Percentiles rank a stretch among this genome's conserved stretches.
These are phyloP conservation scores for Parnassius glacialis DNA, from an alignment of 2,888 invertebrate species.

Conservation along the genomic window DNA sequence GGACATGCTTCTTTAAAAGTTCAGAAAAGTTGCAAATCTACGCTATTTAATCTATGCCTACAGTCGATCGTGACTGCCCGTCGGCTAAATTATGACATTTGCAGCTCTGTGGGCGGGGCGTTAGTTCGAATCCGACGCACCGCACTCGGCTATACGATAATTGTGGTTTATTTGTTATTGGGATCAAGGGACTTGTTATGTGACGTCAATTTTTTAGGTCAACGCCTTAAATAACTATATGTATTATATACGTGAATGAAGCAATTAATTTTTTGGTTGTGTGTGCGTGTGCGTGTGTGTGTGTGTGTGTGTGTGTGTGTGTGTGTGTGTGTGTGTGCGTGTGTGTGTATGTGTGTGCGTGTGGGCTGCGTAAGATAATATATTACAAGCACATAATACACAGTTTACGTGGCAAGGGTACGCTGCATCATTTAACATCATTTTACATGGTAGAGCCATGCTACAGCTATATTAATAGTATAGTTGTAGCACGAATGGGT, in stretches of 20 bases:
- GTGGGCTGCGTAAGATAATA: no score
- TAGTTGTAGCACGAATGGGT: no score
- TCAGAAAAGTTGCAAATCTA: background rate
- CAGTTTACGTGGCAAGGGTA: no score
- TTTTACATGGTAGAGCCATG: no score
- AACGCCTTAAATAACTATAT: background rate
- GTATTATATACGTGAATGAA: background rate
- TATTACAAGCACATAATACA: no score
- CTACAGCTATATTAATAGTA: no score
- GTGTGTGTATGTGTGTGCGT: no score
- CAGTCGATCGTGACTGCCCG: constrained; percentile 3
- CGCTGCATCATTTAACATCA: no score
- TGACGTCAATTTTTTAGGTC: background rate
- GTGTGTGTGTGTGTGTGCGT: no score
- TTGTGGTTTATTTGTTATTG: constrained; percentile 5
- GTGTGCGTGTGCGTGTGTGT: no score
- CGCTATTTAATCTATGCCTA: background rate
- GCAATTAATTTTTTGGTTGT: background rate
- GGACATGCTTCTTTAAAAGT: no score
- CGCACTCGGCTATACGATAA: constrained; percentile 2
- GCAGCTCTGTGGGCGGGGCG: constrained; percentile 4
- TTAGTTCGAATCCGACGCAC: constrained; percentile 2
- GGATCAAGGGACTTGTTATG: background rate
- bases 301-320: no score
- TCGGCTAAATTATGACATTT: constrained; percentile 9